phyloP scores from a whole-genome alignment of 2,888 invertebrate genomes.

The Aspidiotus rigidus region DNA sequence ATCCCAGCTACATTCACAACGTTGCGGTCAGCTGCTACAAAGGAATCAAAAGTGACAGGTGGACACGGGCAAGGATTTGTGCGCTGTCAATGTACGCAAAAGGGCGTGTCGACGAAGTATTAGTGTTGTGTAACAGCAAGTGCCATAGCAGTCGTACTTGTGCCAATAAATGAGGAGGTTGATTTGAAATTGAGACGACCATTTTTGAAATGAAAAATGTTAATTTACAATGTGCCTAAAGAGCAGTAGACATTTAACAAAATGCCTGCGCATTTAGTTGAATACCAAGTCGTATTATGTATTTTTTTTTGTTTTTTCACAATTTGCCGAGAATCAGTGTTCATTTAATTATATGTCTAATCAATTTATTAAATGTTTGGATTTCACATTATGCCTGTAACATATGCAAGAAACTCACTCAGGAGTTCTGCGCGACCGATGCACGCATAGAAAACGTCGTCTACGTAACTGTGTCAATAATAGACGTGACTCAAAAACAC shows the following conservation, averaged over 20 bases:
- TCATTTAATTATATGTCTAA: neutral
- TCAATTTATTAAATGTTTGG: neutral
- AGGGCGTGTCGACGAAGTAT: neutral
- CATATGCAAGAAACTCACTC: no score
- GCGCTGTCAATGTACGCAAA: conserved; percentile 7
- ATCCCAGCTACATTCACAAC: neutral
- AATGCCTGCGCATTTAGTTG: neutral
- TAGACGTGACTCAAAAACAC: no score
- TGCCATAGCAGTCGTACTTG: neutral
- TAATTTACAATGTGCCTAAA: neutral
- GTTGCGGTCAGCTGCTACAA: neutral
- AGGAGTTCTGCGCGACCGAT: no score
- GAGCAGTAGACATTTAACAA: neutral
- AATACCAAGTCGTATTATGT: neutral
- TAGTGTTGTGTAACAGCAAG: neutral
- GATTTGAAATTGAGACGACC: neutral
- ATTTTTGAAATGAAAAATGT: neutral
- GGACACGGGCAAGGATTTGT: conserved; percentile 9
- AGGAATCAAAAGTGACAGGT: neutral
- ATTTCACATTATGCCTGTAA: neutral
- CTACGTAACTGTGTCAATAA: no score
- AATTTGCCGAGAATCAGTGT: neutral
- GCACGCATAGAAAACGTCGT: no score
- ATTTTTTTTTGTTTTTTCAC: neutral
- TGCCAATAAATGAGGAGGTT: neutral